A percentile compares a stretch with the other conserved stretches of the same genome.
These are phyloP conservation scores for Lordiphosa collinella DNA, from an alignment of 1,140 invertebrate species.

Conservation along the genomic window DNA sequence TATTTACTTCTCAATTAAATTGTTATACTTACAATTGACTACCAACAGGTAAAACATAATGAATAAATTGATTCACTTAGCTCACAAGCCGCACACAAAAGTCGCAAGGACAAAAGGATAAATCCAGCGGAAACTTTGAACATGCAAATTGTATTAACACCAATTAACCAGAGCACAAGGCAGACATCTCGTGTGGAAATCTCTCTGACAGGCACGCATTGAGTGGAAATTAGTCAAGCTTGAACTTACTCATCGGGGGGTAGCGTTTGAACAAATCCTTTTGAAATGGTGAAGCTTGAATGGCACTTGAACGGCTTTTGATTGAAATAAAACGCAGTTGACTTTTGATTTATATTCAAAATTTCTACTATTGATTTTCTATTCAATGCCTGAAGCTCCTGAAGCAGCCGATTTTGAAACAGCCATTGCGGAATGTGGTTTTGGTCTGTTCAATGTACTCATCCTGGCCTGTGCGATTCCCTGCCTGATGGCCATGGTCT, in stretches of 20 bases:
- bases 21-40: no score
- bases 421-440: conserved; percentile 82
- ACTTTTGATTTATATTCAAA: not conserved
- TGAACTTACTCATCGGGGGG: conserved; percentile 1
- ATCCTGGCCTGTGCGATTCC: conserved; percentile 83
- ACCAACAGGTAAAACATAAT: no score
- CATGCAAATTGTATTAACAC: conserved; percentile 44
- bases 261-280: not conserved
- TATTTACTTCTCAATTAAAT: no score
- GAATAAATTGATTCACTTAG: no score
- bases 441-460: conserved; percentile 84
- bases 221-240: conserved; percentile 22
- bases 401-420: conserved; percentile 83
- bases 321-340: not conserved
- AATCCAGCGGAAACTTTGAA: conserved; percentile 9
- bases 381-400: conserved; percentile 21
- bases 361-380: not conserved
- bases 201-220: not conserved
- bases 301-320: no score
- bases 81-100: no score
- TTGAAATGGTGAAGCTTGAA: no score
- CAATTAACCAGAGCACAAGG: conserved; percentile 25
- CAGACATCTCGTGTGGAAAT: not conserved
- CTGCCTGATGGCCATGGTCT: conserved; percentile 83
- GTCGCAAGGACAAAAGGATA: conserved; percentile 13